phyloP scores from a whole-genome alignment of 2,888 invertebrate genomes.

The Caenorhabditis japonica region DNA sequence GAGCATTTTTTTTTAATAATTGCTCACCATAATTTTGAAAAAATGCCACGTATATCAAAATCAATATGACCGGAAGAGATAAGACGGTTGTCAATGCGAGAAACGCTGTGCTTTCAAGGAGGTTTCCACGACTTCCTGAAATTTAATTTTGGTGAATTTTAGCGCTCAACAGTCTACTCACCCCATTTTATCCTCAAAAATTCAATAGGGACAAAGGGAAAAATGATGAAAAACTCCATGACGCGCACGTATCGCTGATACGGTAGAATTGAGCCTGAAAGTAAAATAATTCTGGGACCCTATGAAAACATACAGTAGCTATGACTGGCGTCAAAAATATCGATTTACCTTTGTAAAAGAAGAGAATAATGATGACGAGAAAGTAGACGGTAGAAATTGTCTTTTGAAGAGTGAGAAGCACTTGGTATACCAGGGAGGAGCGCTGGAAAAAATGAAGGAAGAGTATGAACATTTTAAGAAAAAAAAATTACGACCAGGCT shows the following conservation, averaged over 20 bases:
- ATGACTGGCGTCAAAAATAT: too few species aligned
- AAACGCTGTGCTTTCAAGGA: slow-evolving; percentile 58
- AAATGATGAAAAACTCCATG: slow-evolving; percentile 64
- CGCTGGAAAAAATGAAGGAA: slow-evolving; percentile 38
- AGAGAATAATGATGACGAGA: slow-evolving; percentile 39
- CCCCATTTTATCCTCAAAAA: slow-evolving; percentile 69
- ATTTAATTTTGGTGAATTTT: slow-evolving; percentile 1
- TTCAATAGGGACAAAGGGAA: slow-evolving; percentile 67
- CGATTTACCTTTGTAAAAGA: slow-evolving; percentile 55
- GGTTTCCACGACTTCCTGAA: slow-evolving; percentile 55
- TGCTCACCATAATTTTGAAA: slow-evolving; percentile 57
- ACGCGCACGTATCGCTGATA: slow-evolving; percentile 65
- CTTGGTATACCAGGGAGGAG: slow-evolving; percentile 58
- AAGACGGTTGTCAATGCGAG: slow-evolving; percentile 43
- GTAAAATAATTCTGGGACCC: not conserved
- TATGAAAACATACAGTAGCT: too few species aligned
- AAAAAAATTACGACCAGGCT: too few species aligned
- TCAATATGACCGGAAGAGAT: slow-evolving; percentile 37
- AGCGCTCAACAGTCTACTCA: slow-evolving; percentile 21
- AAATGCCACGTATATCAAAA: slow-evolving; percentile 52
- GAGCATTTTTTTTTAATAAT: too few species aligned
- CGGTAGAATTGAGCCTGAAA: slow-evolving; percentile 58
- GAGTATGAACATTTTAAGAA: not conserved
- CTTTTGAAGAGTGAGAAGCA: slow-evolving; percentile 44
- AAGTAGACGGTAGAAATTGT: slow-evolving; percentile 49